phyloP scores from a whole-genome alignment of 2,113 vertebrate species.

The Amblyopsis rosae region DNA sequence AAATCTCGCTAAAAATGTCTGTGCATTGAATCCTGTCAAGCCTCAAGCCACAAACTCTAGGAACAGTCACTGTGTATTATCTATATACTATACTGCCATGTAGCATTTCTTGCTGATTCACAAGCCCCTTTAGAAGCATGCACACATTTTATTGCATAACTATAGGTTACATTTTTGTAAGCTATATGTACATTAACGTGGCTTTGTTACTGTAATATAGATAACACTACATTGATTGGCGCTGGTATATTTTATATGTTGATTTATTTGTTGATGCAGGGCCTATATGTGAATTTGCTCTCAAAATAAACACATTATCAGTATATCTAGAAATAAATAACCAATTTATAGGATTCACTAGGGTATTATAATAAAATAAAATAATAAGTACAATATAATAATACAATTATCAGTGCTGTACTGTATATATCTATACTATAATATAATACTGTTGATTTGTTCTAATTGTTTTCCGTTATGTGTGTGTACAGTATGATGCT shows the following conservation, averaged over 20 bases:
- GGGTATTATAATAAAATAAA: too few species aligned
- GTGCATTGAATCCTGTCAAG: slow-evolving; percentile 22
- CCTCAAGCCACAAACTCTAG: slow-evolving; percentile 41
- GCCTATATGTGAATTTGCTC: background rate
- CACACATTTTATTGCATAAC: slow-evolving; percentile 18
- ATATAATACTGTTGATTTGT: too few species aligned
- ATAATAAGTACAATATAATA: too few species aligned
- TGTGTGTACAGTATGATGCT: too few species aligned
- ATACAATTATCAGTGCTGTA: too few species aligned
- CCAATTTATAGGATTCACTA: too few species aligned
- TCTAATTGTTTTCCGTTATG: too few species aligned
- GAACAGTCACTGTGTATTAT: slow-evolving; percentile 15
- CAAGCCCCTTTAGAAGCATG: slow-evolving; percentile 19
- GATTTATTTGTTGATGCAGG: background rate
- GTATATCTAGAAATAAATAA: too few species aligned
- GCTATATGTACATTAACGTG: background rate
- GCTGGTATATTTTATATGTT: slow-evolving; percentile 2
- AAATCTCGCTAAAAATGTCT: slow-evolving; percentile 5
- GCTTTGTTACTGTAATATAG: too few species aligned
- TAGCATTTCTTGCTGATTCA: slow-evolving; percentile 25
- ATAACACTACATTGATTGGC: too few species aligned
- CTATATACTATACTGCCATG: slow-evolving; percentile 20
- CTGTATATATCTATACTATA: too few species aligned
- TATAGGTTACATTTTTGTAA: background rate
- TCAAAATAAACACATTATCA: background rate